A percentile compares a stretch with the other conserved stretches of the same genome.
Conservation (phyloP, 1,140 invertebrate genomes). For the Plodia interpunctella region DNA sequence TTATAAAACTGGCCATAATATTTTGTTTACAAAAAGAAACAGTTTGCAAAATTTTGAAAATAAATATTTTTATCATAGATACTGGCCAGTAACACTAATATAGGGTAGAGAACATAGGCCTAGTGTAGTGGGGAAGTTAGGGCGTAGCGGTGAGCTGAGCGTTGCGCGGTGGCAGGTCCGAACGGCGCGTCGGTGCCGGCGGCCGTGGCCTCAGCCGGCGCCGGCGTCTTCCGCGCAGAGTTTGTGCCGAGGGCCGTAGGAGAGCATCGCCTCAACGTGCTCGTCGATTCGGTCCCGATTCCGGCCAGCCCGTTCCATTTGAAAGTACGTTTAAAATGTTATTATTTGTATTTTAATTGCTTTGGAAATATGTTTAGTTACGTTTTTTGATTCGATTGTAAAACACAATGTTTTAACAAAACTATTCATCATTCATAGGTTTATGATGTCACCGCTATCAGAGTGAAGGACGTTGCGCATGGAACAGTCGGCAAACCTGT, state of each 20-base stretch:
- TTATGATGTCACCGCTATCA: slow-evolving; percentile 95
- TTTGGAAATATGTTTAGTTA: too few species aligned
- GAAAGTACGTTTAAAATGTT: slow-evolving; percentile 79
- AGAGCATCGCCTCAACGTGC: slow-evolving; percentile 93
- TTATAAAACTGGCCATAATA: background rate
- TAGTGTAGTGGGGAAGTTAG: slow-evolving; percentile 28
- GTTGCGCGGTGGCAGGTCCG: slow-evolving; percentile 80
- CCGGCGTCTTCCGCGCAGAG: slow-evolving; percentile 89
- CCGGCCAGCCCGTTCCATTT: slow-evolving; percentile 93
- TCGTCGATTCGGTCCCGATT: slow-evolving; percentile 86
- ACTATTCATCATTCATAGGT: slow-evolving; percentile 75
- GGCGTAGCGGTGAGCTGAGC: slow-evolving; percentile 63
- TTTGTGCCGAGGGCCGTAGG: slow-evolving; percentile 92
- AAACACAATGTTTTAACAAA: too few species aligned
- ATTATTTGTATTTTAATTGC: background rate
- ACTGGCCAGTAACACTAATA: slow-evolving; percentile 1
- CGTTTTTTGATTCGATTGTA: too few species aligned
- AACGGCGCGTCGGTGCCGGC: slow-evolving; percentile 91
- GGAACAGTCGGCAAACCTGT: slow-evolving; percentile 95
- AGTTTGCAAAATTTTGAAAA: too few species aligned
- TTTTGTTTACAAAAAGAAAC: background rate
- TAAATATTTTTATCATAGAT: too few species aligned
- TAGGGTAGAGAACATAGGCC: slow-evolving; percentile 10
- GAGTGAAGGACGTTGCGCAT: slow-evolving; percentile 93
- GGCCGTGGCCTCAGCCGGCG: slow-evolving; percentile 87